A percentile compares a stretch with the other conserved stretches of the same genome.
phyloP scores from a whole-genome alignment of 23 tunicate species.

The Botrylloides violaceus region DNA sequence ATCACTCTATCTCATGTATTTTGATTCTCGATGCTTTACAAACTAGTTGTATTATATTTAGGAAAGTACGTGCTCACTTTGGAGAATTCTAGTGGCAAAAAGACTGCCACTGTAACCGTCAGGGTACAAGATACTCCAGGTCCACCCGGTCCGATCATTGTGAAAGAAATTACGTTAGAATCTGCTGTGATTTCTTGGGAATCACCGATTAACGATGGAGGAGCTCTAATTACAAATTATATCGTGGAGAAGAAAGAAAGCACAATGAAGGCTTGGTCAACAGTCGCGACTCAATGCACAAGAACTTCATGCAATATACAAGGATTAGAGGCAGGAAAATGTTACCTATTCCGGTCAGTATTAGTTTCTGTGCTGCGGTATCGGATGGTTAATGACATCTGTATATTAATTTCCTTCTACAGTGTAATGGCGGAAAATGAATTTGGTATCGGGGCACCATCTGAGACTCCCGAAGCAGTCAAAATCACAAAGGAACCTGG shows the following conservation, averaged over 20 bases:
- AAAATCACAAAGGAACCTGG: slow-evolving; percentile 32
- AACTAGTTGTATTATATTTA: too few relatives aligned
- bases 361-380: too few relatives aligned
- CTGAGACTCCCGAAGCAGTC: slow-evolving; percentile 29
- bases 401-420: too few relatives aligned
- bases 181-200: slow-evolving; percentile 22
- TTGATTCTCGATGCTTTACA: too few relatives aligned
- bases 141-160: slow-evolving; percentile 19
- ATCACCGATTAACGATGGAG: slow-evolving; percentile 29
- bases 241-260: slow-evolving; percentile 33
- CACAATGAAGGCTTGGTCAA: slow-evolving; percentile 26
- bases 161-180: slow-evolving; percentile 31
- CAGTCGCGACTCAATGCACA: slow-evolving; percentile 24
- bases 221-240: slow-evolving; percentile 25
- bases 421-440: slow-evolving; percentile 38
- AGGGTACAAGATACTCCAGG: slow-evolving; percentile 39
- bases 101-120: slow-evolving; percentile 25
- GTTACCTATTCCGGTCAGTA: slow-evolving; percentile 38
- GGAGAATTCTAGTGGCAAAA: slow-evolving; percentile 30
- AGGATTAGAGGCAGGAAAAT: slow-evolving; percentile 24
- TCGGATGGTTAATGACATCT: too few relatives aligned
- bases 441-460: slow-evolving; percentile 28
- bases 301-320: slow-evolving; percentile 17
- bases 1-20: too few relatives aligned
- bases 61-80: slow-evolving; percentile 31